Percentiles rank a stretch among this genome's conserved stretches.
phyloP scores from a whole-genome alignment of 2,888 invertebrate species.

The Trachelus troglodyta region DNA sequence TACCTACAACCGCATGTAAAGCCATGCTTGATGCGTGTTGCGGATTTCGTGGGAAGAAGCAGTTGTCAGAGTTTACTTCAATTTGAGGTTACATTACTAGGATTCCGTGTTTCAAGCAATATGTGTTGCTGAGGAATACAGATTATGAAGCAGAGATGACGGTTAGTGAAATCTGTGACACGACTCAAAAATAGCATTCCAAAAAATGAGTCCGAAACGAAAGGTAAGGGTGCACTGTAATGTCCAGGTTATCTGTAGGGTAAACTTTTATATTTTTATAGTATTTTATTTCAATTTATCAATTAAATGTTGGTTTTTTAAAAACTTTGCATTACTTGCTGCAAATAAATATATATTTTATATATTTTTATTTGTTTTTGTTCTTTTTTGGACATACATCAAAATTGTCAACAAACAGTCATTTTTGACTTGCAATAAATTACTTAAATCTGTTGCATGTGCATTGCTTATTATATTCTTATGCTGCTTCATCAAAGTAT shows the following conservation, averaged over 20 bases:
- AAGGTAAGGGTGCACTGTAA: conserved; percentile 45
- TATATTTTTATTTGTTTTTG: background rate
- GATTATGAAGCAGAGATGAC: background rate
- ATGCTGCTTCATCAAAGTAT: background rate
- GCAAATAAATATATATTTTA: conserved; percentile 10
- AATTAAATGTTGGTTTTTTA: background rate
- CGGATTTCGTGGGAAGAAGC: background rate
- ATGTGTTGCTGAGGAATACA: background rate
- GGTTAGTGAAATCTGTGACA: conserved; percentile 14
- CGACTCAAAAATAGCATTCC: conserved; percentile 26
- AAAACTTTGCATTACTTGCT: background rate
- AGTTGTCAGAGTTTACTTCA: background rate
- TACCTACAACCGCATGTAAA: background rate
- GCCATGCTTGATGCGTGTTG: background rate
- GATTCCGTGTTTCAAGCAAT: background rate
- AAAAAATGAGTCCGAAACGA: conserved; percentile 60
- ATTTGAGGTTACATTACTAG: background rate
- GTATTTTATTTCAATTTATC: background rate
- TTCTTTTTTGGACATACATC: conserved; percentile 6
- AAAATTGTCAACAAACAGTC: background rate
- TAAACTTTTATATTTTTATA: conserved; percentile 10
- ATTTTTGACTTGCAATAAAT: background rate
- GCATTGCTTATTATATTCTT: background rate
- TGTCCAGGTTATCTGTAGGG: background rate
- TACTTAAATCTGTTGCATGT: background rate